Base-by-base conservation (phyloP, 2,113 vertebrate genomes). In the Apteryx mantelli region DNA sequence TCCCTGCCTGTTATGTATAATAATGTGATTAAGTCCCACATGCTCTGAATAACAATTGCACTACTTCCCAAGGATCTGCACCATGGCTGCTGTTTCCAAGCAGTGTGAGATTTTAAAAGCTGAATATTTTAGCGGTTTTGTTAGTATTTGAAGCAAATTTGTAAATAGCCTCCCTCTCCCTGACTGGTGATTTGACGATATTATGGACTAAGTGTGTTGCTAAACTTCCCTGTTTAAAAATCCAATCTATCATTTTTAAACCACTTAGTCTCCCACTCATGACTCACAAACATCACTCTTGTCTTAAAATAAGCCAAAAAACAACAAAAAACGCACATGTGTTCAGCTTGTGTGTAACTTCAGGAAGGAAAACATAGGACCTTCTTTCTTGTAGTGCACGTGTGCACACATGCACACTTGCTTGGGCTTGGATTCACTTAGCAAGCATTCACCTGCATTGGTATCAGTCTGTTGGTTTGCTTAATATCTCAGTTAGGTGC, bases 11-110 rank as follows among this genome's bases (percentile, higher is more conserved):
- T 88, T 95, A 81, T 69, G 88, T 96, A 90, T 95, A 96, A 95
- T 96, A 95, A 95, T 93, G 93, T 96, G 85, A 97, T 97, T 96
- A 96, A 94, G 73, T 81, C 88, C 79, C 89, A 86, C 91, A 86
- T 91, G 94, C 65, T 86, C 65, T 90, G 95, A 96, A 96, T 97
- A 91, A 91, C 85, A 95, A 93, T 90, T 81, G 28, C 38, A 48
- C 34, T 82, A 8, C 76, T 95, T 95, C 78, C 77, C 71, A 94
- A 91, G 78, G 68, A 86, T 92, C 81, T 79, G 74, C 65, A 91
- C 69, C 52, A 21, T 5, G 73, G 82, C 60, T 95, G 83, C 92
- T 90, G 88, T 96, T 94, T 93, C 80, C 77, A 96, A 96, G 96
- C 91, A 83, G 88, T 86, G 50, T 78, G 94, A 94, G 40, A 91